Evolutionary conservation across 1,140 invertebrate species (phyloP).

Genomic region (Drosophila seguyi): DNA sequence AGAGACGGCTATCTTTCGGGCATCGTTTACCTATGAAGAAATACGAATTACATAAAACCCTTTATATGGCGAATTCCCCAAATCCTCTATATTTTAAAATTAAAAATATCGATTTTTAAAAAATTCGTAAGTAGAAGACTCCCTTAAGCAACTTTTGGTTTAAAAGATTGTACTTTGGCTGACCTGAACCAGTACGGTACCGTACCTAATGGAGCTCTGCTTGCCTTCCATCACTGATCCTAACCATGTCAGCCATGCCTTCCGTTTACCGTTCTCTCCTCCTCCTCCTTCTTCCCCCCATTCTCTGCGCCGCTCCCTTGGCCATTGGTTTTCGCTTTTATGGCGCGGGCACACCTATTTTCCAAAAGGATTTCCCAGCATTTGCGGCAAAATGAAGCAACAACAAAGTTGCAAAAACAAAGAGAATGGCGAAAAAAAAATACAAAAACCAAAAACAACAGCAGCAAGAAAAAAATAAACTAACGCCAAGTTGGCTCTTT

Average conservation of each 20-base stretch:
- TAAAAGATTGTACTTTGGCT: not conserved
- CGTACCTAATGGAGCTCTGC: slow-evolving; percentile 9
- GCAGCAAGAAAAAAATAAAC: slow-evolving; percentile 16
- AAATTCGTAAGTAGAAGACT: too few relatives aligned
- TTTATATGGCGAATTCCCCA: too few relatives aligned
- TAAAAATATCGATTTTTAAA: too few relatives aligned
- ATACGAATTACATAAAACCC: too few relatives aligned
- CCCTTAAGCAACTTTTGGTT: not conserved
- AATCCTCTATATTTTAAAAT: too few relatives aligned
- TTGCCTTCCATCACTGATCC: slow-evolving; percentile 37
- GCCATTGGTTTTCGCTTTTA: slow-evolving; percentile 72
- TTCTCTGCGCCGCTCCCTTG: slow-evolving; percentile 31
- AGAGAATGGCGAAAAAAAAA: slow-evolving; percentile 30
- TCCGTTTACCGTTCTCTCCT: slow-evolving; percentile 12
- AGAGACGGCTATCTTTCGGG: too few relatives aligned
- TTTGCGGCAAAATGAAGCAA: slow-evolving; percentile 68
- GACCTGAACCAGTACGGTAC: not conserved
- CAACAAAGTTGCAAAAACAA: slow-evolving; percentile 52
- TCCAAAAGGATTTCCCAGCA: slow-evolving; percentile 74
- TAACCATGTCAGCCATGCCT: slow-evolving; percentile 40
- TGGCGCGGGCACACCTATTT: slow-evolving; percentile 72
- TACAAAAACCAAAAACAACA: slow-evolving; percentile 8
- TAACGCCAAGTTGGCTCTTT: slow-evolving; percentile 61
- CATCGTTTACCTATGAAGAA: too few relatives aligned
- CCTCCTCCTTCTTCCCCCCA: not conserved